Base-by-base conservation (phyloP, 2,797 vertebrate genomes). In the Carduelis carduelis region DNA sequence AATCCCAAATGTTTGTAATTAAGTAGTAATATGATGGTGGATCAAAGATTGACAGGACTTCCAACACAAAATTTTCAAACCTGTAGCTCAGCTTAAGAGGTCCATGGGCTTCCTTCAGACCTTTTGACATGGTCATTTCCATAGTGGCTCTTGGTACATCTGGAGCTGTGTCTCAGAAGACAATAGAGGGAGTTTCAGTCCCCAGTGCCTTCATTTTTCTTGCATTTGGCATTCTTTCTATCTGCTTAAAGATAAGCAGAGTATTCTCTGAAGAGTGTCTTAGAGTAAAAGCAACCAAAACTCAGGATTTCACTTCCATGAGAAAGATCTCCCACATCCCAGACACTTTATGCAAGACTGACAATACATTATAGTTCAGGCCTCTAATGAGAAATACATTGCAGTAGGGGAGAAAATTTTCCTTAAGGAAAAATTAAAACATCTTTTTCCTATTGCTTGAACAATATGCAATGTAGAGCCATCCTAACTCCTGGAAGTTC, bases 391-490 rank as follows among this genome's bases (percentile, higher is more conserved):
- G 92, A 88, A 65, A 53, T 71, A 39, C 1, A 10, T 14, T 3
- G 6, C 0, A 0, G 6, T 34, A 41, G 7, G 13, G 6, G 2
- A 5, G 1, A 7, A 23, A 9, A 28, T 78, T 18, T 82, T 81
- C 26, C 57, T 84, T 35, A 30, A 53, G 16, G 65, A 44, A 90
- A 75, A 71, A 56, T 30, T 53, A 35, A 81, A 94, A 61, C 0
- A 35, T 39, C 79, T 68, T 0, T 47, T 44, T 60, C 28, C 63
- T 61, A 14, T 43, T 83, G 74, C 21, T 72, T 69, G 20, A 84
- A n/a, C 43, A 41, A 18, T 57, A 9, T 4, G 20, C 30, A 41
- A 56, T 30, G 4, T 53, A 35, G 32, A 83, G 16, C 34, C 27
- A 32, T 49, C 26, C 30, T 64, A 49, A 52, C 17, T 71, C n/a